Conservation (phyloP, 1,140 invertebrate species). For the Stegodyphus dumicola region DNA sequence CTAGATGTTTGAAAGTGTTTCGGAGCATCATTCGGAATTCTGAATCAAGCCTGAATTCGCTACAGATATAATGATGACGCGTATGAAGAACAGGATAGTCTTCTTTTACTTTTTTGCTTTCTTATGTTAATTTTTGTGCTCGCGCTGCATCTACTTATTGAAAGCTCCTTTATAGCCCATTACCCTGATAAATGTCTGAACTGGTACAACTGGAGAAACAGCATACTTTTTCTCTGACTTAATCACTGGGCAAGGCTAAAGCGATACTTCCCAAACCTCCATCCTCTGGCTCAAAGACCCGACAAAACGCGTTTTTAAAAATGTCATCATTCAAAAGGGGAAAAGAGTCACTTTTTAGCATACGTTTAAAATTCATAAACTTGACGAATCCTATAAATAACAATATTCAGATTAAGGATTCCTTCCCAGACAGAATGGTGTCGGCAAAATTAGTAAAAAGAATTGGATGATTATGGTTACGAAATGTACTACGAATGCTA, state of each 20-base stretch:
- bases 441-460: no score
- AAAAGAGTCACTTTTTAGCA: no score
- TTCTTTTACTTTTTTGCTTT: no score
- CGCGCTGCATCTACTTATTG: neutral
- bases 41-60: neutral
- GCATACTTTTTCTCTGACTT: conserved; percentile 16
- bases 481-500: no score
- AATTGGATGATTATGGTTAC: no score
- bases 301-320: neutral
- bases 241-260: conserved; percentile 3
- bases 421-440: no score
- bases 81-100: neutral
- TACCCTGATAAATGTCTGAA: neutral
- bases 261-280: no score
- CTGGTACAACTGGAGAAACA: neutral
- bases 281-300: neutral
- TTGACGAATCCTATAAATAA: no score
- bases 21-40: neutral
- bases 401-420: no score
- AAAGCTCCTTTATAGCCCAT: conserved; percentile 18
- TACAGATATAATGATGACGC: neutral
- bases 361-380: no score
- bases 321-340: no score
- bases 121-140: conserved; percentile 11
- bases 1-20: no score